Percentiles rank a stretch among this genome's conserved stretches.
Conservation (phyloP, 2,888 invertebrate species). For the Drosophila atripex region DNA sequence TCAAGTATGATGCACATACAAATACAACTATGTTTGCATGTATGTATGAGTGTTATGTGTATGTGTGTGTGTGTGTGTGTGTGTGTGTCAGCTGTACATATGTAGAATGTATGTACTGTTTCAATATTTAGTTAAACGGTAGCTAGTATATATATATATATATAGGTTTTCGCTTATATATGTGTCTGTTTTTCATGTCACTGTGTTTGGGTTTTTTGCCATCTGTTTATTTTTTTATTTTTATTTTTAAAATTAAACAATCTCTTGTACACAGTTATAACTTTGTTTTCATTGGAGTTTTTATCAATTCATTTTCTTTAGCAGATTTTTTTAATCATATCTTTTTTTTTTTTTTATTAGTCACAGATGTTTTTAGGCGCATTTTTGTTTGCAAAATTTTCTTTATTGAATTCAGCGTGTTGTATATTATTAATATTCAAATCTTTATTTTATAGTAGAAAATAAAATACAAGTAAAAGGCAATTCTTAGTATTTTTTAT, state of each 20-base stretch:
- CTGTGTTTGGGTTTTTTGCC: conserved; percentile 18
- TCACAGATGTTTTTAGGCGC: conserved; percentile 74
- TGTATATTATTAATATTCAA: conserved; percentile 32
- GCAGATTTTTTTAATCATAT: conserved; percentile 20
- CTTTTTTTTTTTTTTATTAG: conserved; percentile 50
- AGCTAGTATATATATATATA: conserved; percentile 36
- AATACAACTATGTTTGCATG: conserved; percentile 36
- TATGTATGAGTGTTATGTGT: conserved; percentile 5
- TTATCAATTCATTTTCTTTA: conserved; percentile 17
- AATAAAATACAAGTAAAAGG: conserved; percentile 75
- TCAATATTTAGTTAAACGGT: conserved; percentile 53
- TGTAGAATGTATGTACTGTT: conserved; percentile 75
- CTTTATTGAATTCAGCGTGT: conserved; percentile 43
- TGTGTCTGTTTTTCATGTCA: conserved; percentile 12
- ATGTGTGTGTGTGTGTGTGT: conserved; percentile 18
- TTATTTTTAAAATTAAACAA: conserved; percentile 33
- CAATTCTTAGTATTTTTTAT: conserved; percentile 58
- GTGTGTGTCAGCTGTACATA: conserved; percentile 64
- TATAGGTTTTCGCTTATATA: conserved; percentile 8
- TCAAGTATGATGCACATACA: conserved; percentile 56
- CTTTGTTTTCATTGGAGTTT: conserved; percentile 59
- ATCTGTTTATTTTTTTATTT: conserved; percentile 30
- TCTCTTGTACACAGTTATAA: conserved; percentile 39
- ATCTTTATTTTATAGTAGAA: conserved; percentile 60
- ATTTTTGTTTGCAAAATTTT: conserved; percentile 53